phyloP scores from a whole-genome alignment of 2,113 vertebrate genomes.

The Scartelaos histophorus region DNA sequence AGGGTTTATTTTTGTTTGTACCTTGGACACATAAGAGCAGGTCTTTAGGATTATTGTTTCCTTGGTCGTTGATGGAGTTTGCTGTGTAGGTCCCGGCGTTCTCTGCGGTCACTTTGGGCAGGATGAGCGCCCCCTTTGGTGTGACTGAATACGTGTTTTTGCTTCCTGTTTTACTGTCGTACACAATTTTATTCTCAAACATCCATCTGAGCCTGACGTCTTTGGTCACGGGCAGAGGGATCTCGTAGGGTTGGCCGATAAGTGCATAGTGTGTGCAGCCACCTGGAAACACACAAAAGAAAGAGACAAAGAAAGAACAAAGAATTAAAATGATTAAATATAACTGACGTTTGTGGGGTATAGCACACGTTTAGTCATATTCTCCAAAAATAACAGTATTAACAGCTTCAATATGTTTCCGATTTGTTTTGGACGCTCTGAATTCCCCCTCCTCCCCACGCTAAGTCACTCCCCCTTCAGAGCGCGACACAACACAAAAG shows the following conservation, averaged over 20 bases:
- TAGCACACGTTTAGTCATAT: too few species aligned
- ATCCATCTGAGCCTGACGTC: fast-evolving
- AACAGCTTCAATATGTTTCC: too few species aligned
- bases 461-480: too few species aligned
- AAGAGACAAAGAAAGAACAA: neutral
- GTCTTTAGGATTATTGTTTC: fast-evolving
- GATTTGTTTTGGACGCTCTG: too few species aligned
- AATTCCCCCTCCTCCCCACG: too few species aligned
- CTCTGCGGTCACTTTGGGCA: neutral
- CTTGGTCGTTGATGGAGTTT: neutral
- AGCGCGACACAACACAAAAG: too few species aligned
- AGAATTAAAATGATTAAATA: neutral
- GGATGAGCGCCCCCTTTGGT: fast-evolving
- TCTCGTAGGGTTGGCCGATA: fast-evolving
- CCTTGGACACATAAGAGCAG: neutral
- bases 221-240: fast-evolving
- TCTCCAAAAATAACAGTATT: too few species aligned
- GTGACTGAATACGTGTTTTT: fast-evolving
- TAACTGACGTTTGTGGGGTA: too few species aligned
- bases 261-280: fast-evolving
- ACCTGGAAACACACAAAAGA: neutral
- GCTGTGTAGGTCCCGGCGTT: neutral
- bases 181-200: fast-evolving
- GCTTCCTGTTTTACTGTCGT: fast-evolving
- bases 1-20: neutral